A percentile compares a stretch with the other conserved stretches of the same genome.
Conservation (phyloP, 2,113 vertebrate species). For the Helogale parvula region DNA sequence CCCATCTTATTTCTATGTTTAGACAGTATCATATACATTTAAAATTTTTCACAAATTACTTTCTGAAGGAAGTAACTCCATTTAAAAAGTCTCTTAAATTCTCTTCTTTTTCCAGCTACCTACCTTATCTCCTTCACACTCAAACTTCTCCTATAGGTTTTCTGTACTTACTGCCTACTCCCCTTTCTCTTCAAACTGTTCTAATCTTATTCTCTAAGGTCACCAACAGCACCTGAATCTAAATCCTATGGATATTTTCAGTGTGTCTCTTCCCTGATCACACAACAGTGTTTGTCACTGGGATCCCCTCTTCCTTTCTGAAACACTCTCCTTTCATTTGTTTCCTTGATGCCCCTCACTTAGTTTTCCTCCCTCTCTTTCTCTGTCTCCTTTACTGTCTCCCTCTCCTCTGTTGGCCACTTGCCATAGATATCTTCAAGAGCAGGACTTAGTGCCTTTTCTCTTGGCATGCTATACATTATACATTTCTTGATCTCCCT, state of each 20-base stretch:
- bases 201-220: neutral
- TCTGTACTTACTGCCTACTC: neutral
- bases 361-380: neutral
- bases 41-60: slow-evolving; percentile 55
- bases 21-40: neutral
- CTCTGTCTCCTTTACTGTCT: neutral
- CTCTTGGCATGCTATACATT: neutral
- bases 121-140: slow-evolving; percentile 2
- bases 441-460: neutral
- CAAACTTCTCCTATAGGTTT: neutral
- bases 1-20: slow-evolving; percentile 26
- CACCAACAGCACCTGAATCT: neutral
- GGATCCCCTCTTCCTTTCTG: neutral
- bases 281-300: neutral
- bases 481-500: neutral
- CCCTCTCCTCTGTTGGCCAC: neutral
- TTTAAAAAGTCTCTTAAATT: neutral
- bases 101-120: slow-evolving; percentile 35
- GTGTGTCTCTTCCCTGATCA: neutral
- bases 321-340: neutral
- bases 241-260: neutral
- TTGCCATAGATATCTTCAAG: neutral
- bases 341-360: neutral
- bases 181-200: neutral
- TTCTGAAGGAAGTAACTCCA: slow-evolving; percentile 48